phyloP scores from a whole-genome alignment of 2,113 vertebrate species.

The Corythornis cristatus region DNA sequence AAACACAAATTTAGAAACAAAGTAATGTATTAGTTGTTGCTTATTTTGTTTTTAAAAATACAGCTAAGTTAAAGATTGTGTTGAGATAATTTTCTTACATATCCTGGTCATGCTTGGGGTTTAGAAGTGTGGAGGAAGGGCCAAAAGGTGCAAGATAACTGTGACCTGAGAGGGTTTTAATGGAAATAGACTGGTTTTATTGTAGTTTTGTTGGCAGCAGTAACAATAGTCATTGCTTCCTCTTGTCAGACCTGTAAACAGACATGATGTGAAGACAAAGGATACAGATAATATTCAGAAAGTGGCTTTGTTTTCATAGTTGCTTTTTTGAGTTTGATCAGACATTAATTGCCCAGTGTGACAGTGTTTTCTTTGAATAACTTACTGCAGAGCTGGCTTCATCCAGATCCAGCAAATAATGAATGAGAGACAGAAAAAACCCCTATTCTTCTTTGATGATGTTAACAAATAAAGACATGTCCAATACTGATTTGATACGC shows the following conservation, averaged over 20 bases:
- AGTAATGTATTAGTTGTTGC: not conserved
- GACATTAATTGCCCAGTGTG: not conserved
- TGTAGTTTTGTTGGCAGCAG: not conserved
- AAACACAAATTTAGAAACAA: not conserved
- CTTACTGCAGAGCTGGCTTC: not conserved
- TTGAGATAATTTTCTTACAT: not conserved
- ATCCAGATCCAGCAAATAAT: not conserved
- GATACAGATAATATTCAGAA: constrained; percentile 1
- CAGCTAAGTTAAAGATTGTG: not conserved
- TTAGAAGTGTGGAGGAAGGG: not conserved
- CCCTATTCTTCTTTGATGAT: not conserved
- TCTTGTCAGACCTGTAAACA: constrained; percentile 12
- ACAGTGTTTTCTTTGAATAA: not conserved
- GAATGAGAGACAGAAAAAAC: not conserved
- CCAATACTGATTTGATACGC: not conserved
- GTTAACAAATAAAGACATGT: not conserved
- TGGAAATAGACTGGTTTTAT: not conserved
- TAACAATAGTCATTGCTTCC: not conserved
- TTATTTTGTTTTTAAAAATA: constrained; percentile 14
- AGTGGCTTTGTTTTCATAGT: not conserved
- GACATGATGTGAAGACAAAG: not conserved
- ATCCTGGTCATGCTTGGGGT: not conserved
- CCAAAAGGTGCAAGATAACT: not conserved
- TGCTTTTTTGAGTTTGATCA: not conserved
- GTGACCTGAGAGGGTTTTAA: not conserved